Evolutionary conservation across 53 echinoderm and acorn worm genomes (phyloP).

Genomic region (Mesocentrotus franciscanus): DNA sequence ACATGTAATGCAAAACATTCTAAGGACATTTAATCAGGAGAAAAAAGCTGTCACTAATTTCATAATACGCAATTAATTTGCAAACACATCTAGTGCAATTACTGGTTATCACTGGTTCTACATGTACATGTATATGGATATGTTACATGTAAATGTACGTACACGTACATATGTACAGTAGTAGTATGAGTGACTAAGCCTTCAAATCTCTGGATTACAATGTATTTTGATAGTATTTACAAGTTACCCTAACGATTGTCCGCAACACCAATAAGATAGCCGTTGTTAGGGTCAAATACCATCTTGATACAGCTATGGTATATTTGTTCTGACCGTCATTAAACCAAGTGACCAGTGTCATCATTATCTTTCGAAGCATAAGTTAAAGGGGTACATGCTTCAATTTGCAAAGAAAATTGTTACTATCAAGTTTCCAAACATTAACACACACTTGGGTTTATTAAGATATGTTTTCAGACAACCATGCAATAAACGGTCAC

Average conservation of each 20-base stretch:
- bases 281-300: slow-evolving; percentile 30
- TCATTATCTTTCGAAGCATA: neutral
- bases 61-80: no score
- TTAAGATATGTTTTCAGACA: no score
- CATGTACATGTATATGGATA: no score
- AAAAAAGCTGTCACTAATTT: no score
- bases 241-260: slow-evolving; percentile 8
- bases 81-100: no score
- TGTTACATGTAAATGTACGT: neutral
- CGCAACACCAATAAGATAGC: neutral
- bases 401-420: no score
- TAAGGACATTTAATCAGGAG: no score
- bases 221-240: slow-evolving; percentile 8
- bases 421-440: no score
- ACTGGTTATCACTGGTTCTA: no score
- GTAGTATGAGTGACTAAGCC: slow-evolving; percentile 15
- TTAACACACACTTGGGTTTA: no score
- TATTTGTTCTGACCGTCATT: slow-evolving; percentile 51
- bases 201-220: neutral
- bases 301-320: neutral
- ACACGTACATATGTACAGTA: neutral
- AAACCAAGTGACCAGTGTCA: slow-evolving; percentile 32
- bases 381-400: neutral
- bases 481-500: no score
- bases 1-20: no score